Base-by-base conservation (phyloP, 2,888 invertebrate genomes). In the Hirtodrosophila duncani region DNA sequence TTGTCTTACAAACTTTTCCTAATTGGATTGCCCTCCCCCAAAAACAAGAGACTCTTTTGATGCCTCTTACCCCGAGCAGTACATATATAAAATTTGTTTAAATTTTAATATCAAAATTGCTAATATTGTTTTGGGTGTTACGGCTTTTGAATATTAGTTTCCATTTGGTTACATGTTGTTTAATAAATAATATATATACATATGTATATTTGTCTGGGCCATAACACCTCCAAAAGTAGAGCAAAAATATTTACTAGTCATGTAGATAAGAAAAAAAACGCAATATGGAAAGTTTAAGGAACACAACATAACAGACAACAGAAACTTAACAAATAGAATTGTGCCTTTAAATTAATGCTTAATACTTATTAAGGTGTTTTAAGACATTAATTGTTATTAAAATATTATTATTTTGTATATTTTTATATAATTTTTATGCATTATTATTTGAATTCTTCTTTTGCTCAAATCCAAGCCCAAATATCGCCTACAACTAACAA, bases 21-120 rank as follows among this genome's bases (percentile, higher is more conserved):
- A 57, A n/a, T n/a, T n/a, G n/a, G n/a, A n/a, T n/a, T n/a, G 75
- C 42, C 50, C 72, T 55, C 42, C 51, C 50, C 57, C 58, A 61
- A 67, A 48, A 45, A 23, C 9, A 36, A 36, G 23, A 20, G 3
- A 20, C 20, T 4, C 20, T 4, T 6, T 6, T 4, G 41, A 6
- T 31, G n/a, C n/a, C n/a, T n/a, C n/a, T n/a, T n/a, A n/a, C n/a
- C n/a, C n/a, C n/a, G n/a, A n/a, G n/a, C 23, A 23, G 42, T 42
- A 42, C 30, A 20, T 18, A 16, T 45, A 51, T 49, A 48, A 68
- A 50, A 42, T 59, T 63, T n/a, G n/a, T 30, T 53, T 55, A 66
- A 69, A 74, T 78, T 58, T 63, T 63, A 45, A 60, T 75, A 72
- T 79, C 68, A 72, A 72, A 72, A 79, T 57, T 64, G 59, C 48